Base-by-base conservation (phyloP, 1,140 invertebrate species). In the Drosophila tristis region DNA sequence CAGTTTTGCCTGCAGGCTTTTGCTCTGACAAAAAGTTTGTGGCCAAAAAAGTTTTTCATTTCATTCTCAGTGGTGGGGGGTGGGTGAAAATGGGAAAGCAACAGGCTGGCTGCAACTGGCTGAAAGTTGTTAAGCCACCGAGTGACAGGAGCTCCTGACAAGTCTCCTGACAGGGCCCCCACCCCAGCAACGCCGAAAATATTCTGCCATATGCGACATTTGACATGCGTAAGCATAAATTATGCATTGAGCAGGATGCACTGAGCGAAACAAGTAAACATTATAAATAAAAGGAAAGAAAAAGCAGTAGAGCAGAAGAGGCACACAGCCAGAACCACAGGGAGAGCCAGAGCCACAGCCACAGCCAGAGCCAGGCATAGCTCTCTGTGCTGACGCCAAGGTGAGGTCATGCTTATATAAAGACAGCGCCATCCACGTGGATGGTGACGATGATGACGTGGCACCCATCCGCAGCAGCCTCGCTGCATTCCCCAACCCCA, bases 391-490 rank as follows among this genome's bases (percentile, higher is more conserved):
- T 43, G 39, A 8, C 25, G 44, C 59, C 71, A 75, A 71, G 67
- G 72, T 75, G 72, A 75, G 72, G 71, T 75, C 72, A 75, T 75
- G 61, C 72, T 75, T 75, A 74, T 75, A 73, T 75, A 74, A 74
- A 71, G 64, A 68, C 31, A 53, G 31, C 44, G 54, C 61, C 72
- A 16, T 16, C 16, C 16, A 74, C 47, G 72, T 56, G 71, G 71
- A 74, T 43, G 71, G 48, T 73, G 54, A 65, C 26, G 59, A 73
- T 57, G 72, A 74, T 44, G 66, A 64, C 60, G 71, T 53, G 58
- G 72, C 71, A 45, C 51, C 58, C 71, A 47, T 35, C 39, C 51
- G 59, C 71, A 74, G 72, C 72, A 74, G 71, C 72, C 72, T 74
- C 74, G 72, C 44, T 42, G 4, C 39, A 25, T 56, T 20, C 39